Percentiles rank a stretch among this genome's conserved stretches.
Evolutionary conservation across 2,113 vertebrate genomes (phyloP).

Genomic region (Gorilla gorilla): DNA sequence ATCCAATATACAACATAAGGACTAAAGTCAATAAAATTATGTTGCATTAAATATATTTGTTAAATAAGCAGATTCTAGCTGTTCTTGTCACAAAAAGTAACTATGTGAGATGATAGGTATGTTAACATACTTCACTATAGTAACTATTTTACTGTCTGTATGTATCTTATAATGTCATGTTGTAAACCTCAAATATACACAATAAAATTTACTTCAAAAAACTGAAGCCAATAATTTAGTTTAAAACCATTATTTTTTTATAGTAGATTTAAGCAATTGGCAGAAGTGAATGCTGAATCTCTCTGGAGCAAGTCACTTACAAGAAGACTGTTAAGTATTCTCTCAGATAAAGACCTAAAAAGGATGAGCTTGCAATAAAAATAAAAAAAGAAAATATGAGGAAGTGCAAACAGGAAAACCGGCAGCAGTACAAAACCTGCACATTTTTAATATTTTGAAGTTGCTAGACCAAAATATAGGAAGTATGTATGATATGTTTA

Average conservation of each 20-base stretch:
- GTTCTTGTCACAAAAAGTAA: too few relatives aligned
- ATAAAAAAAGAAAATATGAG: background rate
- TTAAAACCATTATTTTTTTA: background rate
- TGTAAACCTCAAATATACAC: background rate
- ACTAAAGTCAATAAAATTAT: too few relatives aligned
- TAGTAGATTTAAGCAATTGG: background rate
- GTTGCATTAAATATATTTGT: too few relatives aligned
- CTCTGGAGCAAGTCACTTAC: background rate
- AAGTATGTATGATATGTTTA: background rate
- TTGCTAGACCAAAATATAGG: background rate
- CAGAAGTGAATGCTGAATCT: background rate
- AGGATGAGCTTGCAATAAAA: background rate
- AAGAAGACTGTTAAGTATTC: background rate
- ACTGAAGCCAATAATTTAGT: background rate
- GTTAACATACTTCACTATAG: background rate
- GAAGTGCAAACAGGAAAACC: background rate
- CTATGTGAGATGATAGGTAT: too few relatives aligned
- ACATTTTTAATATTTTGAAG: background rate
- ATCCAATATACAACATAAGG: too few relatives aligned
- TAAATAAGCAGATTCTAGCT: too few relatives aligned
- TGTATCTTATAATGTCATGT: background rate
- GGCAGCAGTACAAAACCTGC: background rate
- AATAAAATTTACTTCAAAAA: background rate
- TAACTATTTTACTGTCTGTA: background rate
- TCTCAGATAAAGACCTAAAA: background rate